Evolutionary conservation across 1,140 invertebrate species (phyloP), one percentile per base, ranked within the genome.

Genomic region (Euura lappo): DNA sequence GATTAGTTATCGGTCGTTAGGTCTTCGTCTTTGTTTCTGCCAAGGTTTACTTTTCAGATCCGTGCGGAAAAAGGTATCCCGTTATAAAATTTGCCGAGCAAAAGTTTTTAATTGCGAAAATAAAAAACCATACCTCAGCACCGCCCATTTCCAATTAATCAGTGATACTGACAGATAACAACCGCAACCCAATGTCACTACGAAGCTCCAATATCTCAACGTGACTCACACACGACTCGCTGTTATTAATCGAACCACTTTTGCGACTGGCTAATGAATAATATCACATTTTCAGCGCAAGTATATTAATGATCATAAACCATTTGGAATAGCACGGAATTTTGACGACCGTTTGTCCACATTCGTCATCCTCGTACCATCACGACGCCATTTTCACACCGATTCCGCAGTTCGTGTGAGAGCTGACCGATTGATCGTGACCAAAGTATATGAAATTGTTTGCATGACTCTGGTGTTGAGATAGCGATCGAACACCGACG

Each of bases 121-220:
- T 28, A 5, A 60, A 5, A 60, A 5, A 60, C 13, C 13, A 6
- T 60, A 11, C 51, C 13, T 60, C 51, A 6, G 51, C 51, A 60
- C 51, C 51, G 51, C 51, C 51, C 51, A 60, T 60, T 60, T 60
- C 51, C 28, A n/a, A 60, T 60, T 60, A 11, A 60, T 60, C 51
- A 60, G 51, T 60, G 5, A 60, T 60, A 60, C 51, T n/a, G 51
- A 60, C 8, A 60, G 51, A 60, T 60, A 60, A 6, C 8, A 60
- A 60, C 13, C 10, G 8, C 10, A 60, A 60, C 51, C 6, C 10
- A n/a, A 11, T 60, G 51, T 60, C 51, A 5, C 51, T 3, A 60
- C 51, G 13, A 1, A 60, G 51, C 51, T 60, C 13, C 8, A 60
- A 60, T 60, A 60, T 60, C 51, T 11, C 13, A 60, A 60, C 51